phyloP scores from a whole-genome alignment of 2,888 invertebrate species.

The Xestia rhomboidea region DNA sequence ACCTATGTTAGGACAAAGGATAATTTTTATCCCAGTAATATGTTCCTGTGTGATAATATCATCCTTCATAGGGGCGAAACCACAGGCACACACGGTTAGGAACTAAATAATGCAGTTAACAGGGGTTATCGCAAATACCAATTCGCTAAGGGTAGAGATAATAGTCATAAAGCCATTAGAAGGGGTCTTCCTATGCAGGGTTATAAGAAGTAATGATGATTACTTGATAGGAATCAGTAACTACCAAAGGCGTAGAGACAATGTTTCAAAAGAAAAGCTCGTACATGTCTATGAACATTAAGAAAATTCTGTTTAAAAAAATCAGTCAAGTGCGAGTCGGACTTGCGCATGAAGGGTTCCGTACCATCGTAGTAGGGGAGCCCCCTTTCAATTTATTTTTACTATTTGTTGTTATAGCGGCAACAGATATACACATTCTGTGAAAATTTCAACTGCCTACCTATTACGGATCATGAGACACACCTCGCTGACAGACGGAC shows the following conservation, averaged over 20 bases:
- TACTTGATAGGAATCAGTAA: constrained; percentile 7
- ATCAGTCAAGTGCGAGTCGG: no score
- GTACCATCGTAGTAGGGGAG: no score
- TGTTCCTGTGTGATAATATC: not conserved
- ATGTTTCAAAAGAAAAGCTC: not conserved
- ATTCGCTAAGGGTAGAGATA: constrained; percentile 6
- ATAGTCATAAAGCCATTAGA: constrained; percentile 2
- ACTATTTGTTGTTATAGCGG: no score
- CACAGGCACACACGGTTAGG: not conserved
- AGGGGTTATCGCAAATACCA: not conserved
- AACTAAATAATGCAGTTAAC: not conserved
- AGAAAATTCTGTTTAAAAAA: not conserved
- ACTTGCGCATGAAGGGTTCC: no score
- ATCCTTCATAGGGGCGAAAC: not conserved
- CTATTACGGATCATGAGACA: no score
- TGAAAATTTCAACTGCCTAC: no score
- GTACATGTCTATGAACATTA: not conserved
- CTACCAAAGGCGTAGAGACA: not conserved
- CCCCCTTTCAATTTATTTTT: no score
- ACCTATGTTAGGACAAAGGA: not conserved
- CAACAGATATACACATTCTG: no score
- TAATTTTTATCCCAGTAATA: not conserved
- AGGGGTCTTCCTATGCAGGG: not conserved
- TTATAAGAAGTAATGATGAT: constrained; percentile 21
- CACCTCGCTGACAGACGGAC: no score